phyloP scores from a whole-genome alignment of 2,888 invertebrate species.

The Bedellia somnulentella region DNA sequence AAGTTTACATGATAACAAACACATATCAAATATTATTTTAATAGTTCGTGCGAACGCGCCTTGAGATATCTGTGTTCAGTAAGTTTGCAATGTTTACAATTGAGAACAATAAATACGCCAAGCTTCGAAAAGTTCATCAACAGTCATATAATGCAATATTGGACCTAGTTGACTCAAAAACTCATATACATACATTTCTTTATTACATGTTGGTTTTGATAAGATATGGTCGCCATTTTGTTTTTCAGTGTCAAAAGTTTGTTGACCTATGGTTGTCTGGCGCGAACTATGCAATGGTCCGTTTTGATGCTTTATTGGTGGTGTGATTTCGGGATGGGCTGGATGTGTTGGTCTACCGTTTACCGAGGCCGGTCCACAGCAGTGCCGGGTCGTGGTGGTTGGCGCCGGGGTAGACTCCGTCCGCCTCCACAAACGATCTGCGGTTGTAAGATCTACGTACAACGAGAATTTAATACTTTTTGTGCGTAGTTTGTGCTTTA shows the following conservation, averaged over 20 bases:
- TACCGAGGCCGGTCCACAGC: slow-evolving; percentile 68
- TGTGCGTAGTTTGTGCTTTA: neutral
- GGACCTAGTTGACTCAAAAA: slow-evolving; percentile 1
- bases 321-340: neutral
- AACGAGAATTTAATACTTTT: slow-evolving; percentile 23
- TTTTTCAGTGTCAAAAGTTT: neutral
- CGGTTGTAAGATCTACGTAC: slow-evolving; percentile 60
- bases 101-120: slow-evolving; percentile 12
- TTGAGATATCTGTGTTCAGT: no score
- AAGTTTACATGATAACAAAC: no score
- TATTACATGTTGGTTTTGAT: neutral
- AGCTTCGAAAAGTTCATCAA: neutral
- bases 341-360: slow-evolving; percentile 25
- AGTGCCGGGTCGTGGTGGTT: slow-evolving; percentile 66
- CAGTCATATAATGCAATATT: neutral
- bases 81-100: no score
- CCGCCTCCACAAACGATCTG: slow-evolving; percentile 62
- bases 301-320: neutral
- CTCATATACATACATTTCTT: neutral
- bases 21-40: no score
- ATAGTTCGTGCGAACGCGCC: no score
- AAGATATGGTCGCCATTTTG: neutral
- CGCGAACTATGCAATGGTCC: neutral
- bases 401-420: slow-evolving; percentile 60
- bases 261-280: neutral